These are phyloP conservation scores for Ectemnius cavifrons DNA, from an alignment of 2,888 invertebrate species.

Conservation along the genomic window DNA sequence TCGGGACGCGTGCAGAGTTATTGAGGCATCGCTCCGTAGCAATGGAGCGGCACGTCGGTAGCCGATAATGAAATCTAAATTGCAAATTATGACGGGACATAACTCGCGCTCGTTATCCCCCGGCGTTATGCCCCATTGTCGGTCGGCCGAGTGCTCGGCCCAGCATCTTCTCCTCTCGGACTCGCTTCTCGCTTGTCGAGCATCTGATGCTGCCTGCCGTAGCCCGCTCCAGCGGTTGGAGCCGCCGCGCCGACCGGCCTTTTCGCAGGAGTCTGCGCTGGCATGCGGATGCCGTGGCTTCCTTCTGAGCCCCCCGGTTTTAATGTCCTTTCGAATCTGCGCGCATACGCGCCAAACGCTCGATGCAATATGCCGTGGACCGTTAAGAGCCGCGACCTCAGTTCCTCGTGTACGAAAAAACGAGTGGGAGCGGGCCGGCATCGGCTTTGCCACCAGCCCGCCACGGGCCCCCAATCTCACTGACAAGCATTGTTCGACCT, in stretches of 20 bases:
- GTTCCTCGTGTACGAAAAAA: constrained; percentile 21
- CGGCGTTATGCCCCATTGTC: constrained; percentile 57
- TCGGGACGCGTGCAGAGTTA: constrained; percentile 8
- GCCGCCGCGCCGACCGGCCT: no score
- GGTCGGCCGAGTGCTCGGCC: constrained; percentile 25
- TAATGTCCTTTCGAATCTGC: constrained; percentile 58
- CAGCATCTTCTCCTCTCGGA: background rate
- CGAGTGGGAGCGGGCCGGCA: constrained; percentile 18
- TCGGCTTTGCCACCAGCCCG: no score
- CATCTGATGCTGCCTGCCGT: no score
- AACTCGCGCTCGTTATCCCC: constrained; percentile 65
- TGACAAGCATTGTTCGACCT: constrained; percentile 20
- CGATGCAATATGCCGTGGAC: constrained; percentile 56
- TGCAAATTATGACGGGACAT: constrained; percentile 66
- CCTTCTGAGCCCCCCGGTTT: constrained; percentile 32
- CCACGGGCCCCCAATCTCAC: background rate
- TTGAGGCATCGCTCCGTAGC: constrained; percentile 7
- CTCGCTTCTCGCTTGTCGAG: background rate
- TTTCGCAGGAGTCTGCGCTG: constrained; percentile 26
- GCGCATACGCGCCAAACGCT: constrained; percentile 46
- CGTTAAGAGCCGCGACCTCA: constrained; percentile 59
- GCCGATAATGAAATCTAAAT: constrained; percentile 64
- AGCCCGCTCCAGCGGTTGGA: no score
- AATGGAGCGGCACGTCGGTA: constrained; percentile 10
- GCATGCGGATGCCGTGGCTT: constrained; percentile 50